A percentile compares a stretch with the other conserved stretches of the same genome.
phyloP scores from a whole-genome alignment of 2,888 invertebrate species.

The Calameuta filiformis region DNA sequence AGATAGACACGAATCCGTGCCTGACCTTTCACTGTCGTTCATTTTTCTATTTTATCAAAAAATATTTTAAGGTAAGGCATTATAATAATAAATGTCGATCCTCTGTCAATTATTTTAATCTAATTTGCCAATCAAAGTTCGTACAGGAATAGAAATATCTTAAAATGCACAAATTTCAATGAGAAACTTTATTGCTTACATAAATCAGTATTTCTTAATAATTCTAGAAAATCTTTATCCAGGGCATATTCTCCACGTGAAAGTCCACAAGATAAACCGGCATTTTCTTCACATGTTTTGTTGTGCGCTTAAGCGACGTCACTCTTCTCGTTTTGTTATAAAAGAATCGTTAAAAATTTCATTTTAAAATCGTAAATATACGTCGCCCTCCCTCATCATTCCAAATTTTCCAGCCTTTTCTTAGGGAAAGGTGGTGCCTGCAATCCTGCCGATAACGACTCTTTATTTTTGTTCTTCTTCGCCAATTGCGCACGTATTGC shows the following conservation, averaged over 20 bases:
- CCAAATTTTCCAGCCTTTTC: not conserved
- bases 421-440: not conserved
- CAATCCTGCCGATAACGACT: not conserved
- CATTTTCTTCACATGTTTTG: not conserved
- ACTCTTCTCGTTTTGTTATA: not conserved
- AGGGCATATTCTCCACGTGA: not conserved
- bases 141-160: too few relatives aligned
- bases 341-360: not conserved
- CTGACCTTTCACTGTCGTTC: too few relatives aligned
- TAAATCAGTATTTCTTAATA: not conserved
- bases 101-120: too few relatives aligned
- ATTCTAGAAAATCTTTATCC: not conserved
- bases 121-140: too few relatives aligned
- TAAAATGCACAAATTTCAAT: not conserved
- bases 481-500: too few relatives aligned
- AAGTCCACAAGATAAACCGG: not conserved
- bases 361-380: not conserved
- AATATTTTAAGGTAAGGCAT: too few relatives aligned
- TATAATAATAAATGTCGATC: too few relatives aligned
- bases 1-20: too few relatives aligned
- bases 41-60: too few relatives aligned
- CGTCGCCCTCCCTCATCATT: not conserved
- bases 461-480: not conserved
- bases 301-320: not conserved
- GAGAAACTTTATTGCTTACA: not conserved